Evolutionary conservation across 2,797 vertebrate species (phyloP).

Genomic region (Lerista edwardsae): DNA sequence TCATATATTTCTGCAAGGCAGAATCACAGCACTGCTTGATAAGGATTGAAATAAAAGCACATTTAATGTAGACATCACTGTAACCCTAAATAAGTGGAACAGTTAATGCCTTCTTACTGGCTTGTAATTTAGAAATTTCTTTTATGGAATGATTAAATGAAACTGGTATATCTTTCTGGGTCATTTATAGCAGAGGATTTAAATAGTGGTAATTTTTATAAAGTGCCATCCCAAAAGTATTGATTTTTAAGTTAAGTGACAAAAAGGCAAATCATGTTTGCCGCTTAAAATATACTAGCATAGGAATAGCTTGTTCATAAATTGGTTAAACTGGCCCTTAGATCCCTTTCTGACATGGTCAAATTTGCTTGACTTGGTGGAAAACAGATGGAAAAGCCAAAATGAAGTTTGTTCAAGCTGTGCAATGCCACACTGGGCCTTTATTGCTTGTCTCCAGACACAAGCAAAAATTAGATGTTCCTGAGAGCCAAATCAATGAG

Average conservation of each 20-base stretch:
- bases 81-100: background rate
- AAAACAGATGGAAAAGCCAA: background rate
- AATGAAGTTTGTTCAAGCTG: background rate
- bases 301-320: conserved; percentile 34
- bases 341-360: background rate
- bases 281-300: conserved; percentile 24
- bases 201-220: conserved; percentile 38
- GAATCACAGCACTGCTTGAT: conserved; percentile 19
- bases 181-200: conserved; percentile 41
- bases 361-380: too few relatives aligned
- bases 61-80: background rate
- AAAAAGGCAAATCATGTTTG: conserved; percentile 48
- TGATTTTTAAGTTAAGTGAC: conserved; percentile 1
- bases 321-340: background rate
- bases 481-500: background rate
- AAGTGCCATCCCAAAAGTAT: conserved; percentile 8
- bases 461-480: background rate
- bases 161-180: conserved; percentile 15
- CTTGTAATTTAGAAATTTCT: conserved; percentile 25
- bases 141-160: conserved; percentile 17
- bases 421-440: background rate
- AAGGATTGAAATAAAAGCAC: background rate
- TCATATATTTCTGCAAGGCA: background rate
- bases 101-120: conserved; percentile 4
- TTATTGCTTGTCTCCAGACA: background rate